Conservation (phyloP, 2,797 vertebrate species). For the Lagorchestes hirsutus region DNA sequence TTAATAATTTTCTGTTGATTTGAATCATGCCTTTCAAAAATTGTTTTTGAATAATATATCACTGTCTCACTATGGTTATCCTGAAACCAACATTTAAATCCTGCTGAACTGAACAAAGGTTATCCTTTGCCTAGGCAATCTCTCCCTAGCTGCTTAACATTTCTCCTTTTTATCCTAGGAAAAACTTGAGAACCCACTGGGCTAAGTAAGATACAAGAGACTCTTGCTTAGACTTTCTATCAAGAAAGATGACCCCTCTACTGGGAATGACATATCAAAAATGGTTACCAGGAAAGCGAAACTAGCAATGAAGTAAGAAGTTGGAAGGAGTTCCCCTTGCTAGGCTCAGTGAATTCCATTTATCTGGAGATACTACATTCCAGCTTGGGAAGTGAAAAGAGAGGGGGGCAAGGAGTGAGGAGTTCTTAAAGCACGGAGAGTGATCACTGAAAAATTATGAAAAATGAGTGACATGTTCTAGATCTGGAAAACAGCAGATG, state of each 20-base stretch:
- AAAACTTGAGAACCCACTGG: not conserved
- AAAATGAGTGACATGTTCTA: not conserved
- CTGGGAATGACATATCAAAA: not conserved
- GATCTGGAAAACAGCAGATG: not conserved
- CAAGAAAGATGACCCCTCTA: not conserved
- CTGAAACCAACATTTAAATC: constrained; percentile 3
- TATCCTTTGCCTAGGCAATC: not conserved
- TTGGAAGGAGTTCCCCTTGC: not conserved
- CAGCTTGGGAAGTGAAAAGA: not conserved
- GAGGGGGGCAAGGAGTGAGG: not conserved
- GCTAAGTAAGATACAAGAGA: not conserved
- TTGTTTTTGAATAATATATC: not conserved
- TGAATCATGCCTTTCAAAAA: not conserved
- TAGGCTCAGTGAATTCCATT: not conserved
- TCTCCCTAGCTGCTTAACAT: not conserved
- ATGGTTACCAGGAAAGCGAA: not conserved
- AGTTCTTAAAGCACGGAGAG: not conserved
- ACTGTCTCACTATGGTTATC: not conserved
- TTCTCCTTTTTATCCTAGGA: not conserved
- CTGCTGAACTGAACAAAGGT: not conserved
- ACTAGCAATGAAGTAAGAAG: not conserved
- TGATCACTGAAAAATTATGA: not conserved
- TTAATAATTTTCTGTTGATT: not conserved
- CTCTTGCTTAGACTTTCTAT: not conserved
- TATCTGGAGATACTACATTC: not conserved